These are phyloP conservation scores for Ptychochromis oligacanthus DNA, from an alignment of 2,113 vertebrate species.

Conservation along the genomic window DNA sequence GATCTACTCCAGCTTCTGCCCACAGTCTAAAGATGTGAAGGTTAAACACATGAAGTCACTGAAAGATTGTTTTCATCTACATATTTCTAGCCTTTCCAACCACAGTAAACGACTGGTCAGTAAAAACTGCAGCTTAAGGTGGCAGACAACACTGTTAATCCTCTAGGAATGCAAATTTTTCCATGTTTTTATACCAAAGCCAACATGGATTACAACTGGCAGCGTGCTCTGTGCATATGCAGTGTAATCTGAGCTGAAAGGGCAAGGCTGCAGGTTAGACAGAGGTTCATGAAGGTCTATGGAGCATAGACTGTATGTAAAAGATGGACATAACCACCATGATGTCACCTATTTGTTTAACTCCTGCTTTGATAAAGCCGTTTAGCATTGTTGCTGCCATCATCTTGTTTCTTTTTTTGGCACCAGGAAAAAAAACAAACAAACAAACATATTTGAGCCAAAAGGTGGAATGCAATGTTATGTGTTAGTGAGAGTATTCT, in stretches of 20 bases:
- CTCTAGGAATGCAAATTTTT: background rate
- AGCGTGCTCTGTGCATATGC: background rate
- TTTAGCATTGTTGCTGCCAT: too few relatives aligned
- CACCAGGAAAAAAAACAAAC: too few relatives aligned
- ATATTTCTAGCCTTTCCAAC: background rate
- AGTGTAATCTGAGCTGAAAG: background rate
- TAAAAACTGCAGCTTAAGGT: background rate
- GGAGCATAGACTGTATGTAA: background rate
- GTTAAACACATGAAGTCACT: too few relatives aligned
- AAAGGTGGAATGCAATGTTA: too few relatives aligned
- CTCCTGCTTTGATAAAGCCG: too few relatives aligned
- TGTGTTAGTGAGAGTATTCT: too few relatives aligned
- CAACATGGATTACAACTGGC: background rate
- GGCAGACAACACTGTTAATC: background rate
- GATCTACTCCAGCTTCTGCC: background rate
- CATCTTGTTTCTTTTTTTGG: too few relatives aligned
- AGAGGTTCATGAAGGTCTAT: background rate
- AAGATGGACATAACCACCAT: background rate
- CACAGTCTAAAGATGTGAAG: background rate
- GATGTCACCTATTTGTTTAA: too few relatives aligned
- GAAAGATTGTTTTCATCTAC: background rate
- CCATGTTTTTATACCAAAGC: background rate
- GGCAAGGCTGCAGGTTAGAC: background rate
- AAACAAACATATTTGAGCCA: too few relatives aligned
- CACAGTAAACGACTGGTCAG: fast-evolving